Percentiles rank a stretch among this genome's conserved stretches.
Conservation (phyloP, 2,797 vertebrate genomes). For the Hydrocynus forskahlii region DNA sequence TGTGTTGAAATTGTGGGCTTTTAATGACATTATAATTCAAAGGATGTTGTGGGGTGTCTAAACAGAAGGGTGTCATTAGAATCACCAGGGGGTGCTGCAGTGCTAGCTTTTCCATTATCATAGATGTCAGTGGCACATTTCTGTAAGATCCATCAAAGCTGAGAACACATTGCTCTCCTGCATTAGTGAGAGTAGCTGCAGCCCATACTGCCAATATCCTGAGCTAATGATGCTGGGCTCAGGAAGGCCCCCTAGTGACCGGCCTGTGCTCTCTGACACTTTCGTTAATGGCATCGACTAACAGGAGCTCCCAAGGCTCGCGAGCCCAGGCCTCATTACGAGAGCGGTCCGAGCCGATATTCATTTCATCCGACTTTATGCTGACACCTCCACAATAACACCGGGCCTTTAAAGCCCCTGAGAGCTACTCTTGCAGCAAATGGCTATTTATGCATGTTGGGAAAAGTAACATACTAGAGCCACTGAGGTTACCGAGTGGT, state of each 20-base stretch:
- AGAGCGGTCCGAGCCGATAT: not conserved
- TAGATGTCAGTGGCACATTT: conserved; percentile 21
- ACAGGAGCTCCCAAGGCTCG: conserved; percentile 5
- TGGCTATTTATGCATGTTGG: not conserved
- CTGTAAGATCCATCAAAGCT: conserved; percentile 19
- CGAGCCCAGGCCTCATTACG: conserved; percentile 19
- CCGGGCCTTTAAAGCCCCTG: not conserved
- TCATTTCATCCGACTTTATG: conserved; percentile 8
- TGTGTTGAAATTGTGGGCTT: not conserved
- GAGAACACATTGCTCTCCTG: conserved; percentile 8
- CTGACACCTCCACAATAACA: conserved; percentile 24
- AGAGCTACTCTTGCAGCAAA: conserved; percentile 1
- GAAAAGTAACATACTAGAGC: not conserved
- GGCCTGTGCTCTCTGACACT: conserved; percentile 26
- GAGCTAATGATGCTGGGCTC: conserved; percentile 27
- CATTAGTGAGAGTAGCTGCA: conserved; percentile 6
- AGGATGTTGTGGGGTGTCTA: not conserved
- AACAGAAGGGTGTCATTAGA: conserved; percentile 39
- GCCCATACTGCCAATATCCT: conserved; percentile 2
- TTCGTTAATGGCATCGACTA: conserved; percentile 37
- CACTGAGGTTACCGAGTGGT: not conserved
- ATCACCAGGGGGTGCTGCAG: conserved; percentile 81
- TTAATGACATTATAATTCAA: not conserved
- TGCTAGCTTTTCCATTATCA: conserved; percentile 62
- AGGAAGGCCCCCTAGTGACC: conserved; percentile 48